phyloP scores from a whole-genome alignment of 2,888 invertebrate species.

The Nymphalis polychloros region DNA sequence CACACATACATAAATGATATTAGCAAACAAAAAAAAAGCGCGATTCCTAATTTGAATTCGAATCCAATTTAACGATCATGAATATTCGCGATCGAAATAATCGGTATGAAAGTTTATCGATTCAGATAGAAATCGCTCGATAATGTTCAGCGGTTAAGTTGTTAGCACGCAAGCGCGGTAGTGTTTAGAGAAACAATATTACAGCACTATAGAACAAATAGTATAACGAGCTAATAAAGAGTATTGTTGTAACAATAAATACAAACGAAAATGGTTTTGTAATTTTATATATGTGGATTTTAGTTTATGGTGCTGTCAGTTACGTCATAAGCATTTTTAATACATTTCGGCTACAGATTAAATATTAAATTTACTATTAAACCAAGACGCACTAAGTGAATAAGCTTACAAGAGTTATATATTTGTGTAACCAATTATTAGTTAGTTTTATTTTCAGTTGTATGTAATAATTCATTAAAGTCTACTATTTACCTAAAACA shows the following conservation, averaged over 20 bases:
- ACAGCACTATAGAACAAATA: not conserved
- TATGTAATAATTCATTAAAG: no score
- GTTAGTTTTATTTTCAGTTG: no score
- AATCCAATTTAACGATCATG: conserved; percentile 33
- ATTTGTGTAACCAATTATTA: no score
- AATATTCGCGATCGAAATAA: conserved; percentile 35
- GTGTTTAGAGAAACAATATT: not conserved
- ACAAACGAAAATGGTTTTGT: not conserved
- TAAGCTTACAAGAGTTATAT: no score
- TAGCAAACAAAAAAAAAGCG: conserved; percentile 23
- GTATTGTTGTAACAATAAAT: not conserved
- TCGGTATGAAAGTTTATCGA: conserved; percentile 39
- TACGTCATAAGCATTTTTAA: no score
- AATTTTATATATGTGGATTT: not conserved
- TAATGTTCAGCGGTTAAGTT: conserved; percentile 35
- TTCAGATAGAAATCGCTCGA: conserved; percentile 37
- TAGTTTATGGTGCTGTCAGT: no score
- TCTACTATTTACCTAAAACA: no score
- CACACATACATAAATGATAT: conserved; percentile 19
- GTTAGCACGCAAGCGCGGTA: conserved; percentile 34
- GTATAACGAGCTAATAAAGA: not conserved
- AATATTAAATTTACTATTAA: no score
- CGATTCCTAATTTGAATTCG: conserved; percentile 30
- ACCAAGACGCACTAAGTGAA: no score
- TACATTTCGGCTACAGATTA: no score